Percentiles rank a stretch among this genome's conserved stretches.
Evolutionary conservation across 2,797 vertebrate species (phyloP).

Genomic region (Pseudochromis fuscus): DNA sequence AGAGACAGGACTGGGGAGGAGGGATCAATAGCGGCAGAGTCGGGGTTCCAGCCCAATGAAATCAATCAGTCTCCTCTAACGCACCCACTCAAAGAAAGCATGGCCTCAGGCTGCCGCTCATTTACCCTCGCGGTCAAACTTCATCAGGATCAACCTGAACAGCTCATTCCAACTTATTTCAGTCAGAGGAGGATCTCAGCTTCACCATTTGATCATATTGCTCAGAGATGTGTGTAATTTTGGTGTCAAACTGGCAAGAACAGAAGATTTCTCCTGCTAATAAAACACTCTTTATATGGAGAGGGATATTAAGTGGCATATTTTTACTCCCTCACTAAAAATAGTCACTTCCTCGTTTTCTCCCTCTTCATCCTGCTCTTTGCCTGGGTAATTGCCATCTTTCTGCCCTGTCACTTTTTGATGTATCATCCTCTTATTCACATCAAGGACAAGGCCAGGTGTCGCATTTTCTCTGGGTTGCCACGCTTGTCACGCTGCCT

Average conservation of each 20-base stretch:
- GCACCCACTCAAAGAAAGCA: slow-evolving; percentile 55
- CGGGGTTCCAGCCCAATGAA: slow-evolving; percentile 64
- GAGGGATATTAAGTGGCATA: slow-evolving; percentile 63
- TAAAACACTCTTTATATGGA: slow-evolving; percentile 46
- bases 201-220: slow-evolving; percentile 28
- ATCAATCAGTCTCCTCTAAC: slow-evolving; percentile 75
- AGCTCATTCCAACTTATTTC: slow-evolving; percentile 47
- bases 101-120: slow-evolving; percentile 28
- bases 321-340: slow-evolving; percentile 71
- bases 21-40: slow-evolving; percentile 74
- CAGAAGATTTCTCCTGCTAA: slow-evolving; percentile 46
- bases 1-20: slow-evolving; percentile 65
- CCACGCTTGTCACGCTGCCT: slow-evolving; percentile 74
- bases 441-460: slow-evolving; percentile 84
- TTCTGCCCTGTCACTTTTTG: slow-evolving; percentile 78
- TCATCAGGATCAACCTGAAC: slow-evolving; percentile 55
- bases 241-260: slow-evolving; percentile 35
- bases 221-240: slow-evolving; percentile 34
- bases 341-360: slow-evolving; percentile 67
- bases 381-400: slow-evolving; percentile 75
- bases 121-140: slow-evolving; percentile 62
- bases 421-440: slow-evolving; percentile 80
- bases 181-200: slow-evolving; percentile 28
- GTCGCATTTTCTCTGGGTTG: slow-evolving; percentile 73
- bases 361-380: slow-evolving; percentile 57